Conservation (phyloP, 1,140 invertebrate genomes). For the Paramacrobiotus metropolitanus region DNA sequence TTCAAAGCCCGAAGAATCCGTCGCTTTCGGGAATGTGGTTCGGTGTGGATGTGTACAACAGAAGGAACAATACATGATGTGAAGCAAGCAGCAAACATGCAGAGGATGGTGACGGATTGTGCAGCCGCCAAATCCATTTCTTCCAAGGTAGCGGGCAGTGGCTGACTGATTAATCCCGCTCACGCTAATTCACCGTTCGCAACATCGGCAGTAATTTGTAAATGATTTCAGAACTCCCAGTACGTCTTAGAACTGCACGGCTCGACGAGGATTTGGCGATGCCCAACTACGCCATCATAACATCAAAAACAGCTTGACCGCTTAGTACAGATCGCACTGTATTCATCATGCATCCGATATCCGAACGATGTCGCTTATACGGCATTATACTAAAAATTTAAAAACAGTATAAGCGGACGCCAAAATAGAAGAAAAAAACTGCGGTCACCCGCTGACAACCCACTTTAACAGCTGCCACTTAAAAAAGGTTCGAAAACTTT, state of each 20-base stretch:
- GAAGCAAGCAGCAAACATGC: neutral
- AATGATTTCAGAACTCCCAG: neutral
- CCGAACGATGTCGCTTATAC: no score
- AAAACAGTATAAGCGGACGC: neutral
- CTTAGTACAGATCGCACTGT: neutral
- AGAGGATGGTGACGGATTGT: neutral
- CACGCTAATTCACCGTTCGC: no score
- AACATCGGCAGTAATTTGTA: no score
- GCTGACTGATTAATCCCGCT: neutral
- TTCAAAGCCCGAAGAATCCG: constrained; percentile 9
- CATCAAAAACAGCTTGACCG: neutral
- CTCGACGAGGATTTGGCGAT: neutral
- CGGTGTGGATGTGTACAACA: neutral
- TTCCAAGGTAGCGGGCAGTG: neutral
- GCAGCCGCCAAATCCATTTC: neutral
- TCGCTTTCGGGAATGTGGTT: neutral
- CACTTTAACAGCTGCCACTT: no score
- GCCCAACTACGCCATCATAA: neutral
- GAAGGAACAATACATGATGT: neutral
- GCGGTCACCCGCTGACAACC: no score
- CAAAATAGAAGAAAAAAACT: no score
- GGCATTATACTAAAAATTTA: no score
- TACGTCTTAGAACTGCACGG: neutral
- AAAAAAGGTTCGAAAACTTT: no score
- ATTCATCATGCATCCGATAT: no score